Base-by-base conservation (phyloP, 2,888 invertebrate species). In the Macrophya alboannulata region DNA sequence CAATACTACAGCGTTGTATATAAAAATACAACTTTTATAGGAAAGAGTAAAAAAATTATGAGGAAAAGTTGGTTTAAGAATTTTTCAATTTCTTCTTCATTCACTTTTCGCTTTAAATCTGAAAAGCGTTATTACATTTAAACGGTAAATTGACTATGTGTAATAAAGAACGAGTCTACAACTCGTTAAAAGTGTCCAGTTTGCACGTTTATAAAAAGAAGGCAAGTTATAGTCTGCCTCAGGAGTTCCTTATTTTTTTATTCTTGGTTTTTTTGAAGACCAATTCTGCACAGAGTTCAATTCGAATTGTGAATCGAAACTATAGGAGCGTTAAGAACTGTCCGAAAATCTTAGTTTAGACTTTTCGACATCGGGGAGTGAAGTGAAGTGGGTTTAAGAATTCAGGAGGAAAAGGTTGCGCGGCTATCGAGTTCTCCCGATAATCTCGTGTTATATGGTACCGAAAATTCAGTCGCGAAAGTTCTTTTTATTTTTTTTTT, bases 381-480 rank as follows among this genome's bases (percentile, higher is more conserved):
- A 37, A 37, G 37, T 37, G 37, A 68, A 68, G 68, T 68, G 68
- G 68, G 37, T 68, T 68, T 37, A 37, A 37, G 68, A 68, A 68
- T 68, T 68, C 37, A 68, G 37, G 68, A 68, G 68, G 37, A 68
- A 37, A 68, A 68, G 68, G 37, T 68, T 17, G 37, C 68, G 31
- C 37, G 37, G 37, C 37, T 68, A 37, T 37, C 68, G 37, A 68
- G 17, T 68, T 68, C 25, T 62, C 62, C 3, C 4, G 62, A 62
- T 62, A 62, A 10, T 25, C 25, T 25, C 9, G 62, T 25, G 62
- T 4, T 25, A 4, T 62, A 21, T 12, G 25, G 62, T 25, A 21
- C 25, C 62, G 62, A 62, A 31, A 62, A 62, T 62, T 62, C 62
- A 12, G 62, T 62, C 25, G 25, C 10, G 9, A 25, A 62, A 2